Percentiles rank a stretch among this genome's conserved stretches.
Evolutionary conservation across 2,888 invertebrate genomes (phyloP).

Genomic region (Hemaris fuciformis): DNA sequence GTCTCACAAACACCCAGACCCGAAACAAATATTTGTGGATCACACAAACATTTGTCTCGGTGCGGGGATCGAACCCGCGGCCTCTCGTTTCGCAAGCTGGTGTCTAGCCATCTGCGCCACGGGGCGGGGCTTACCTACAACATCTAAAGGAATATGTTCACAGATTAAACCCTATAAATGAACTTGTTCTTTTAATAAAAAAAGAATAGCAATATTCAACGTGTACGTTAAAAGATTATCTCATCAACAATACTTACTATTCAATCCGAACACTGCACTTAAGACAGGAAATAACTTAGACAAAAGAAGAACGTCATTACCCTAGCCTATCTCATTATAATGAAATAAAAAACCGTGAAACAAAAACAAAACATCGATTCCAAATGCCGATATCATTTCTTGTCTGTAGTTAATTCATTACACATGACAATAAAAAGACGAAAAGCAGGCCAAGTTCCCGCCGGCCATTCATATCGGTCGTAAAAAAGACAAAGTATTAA

Average conservation of each 20-base stretch:
- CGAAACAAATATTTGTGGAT: too few species aligned
- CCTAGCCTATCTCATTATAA: conserved; percentile 5
- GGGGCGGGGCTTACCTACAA: too few species aligned
- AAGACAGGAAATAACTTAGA: background rate
- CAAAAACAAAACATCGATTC: conserved; percentile 38
- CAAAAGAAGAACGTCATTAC: background rate
- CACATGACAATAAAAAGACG: conserved; percentile 59
- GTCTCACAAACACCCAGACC: too few species aligned
- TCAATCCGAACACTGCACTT: background rate
- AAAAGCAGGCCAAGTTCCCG: conserved; percentile 41
- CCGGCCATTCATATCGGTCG: conserved; percentile 44
- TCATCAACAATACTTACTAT: background rate
- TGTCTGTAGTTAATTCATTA: conserved; percentile 61
- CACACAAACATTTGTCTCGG: too few species aligned
- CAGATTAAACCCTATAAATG: too few species aligned
- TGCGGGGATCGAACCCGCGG: too few species aligned
- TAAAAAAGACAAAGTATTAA: conserved; percentile 25
- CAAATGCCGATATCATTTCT: conserved; percentile 52
- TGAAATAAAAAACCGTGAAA: conserved; percentile 10
- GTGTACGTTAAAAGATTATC: too few species aligned
- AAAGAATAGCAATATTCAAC: too few species aligned
- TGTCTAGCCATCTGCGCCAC: too few species aligned
- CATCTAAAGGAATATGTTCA: too few species aligned
- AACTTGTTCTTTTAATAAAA: too few species aligned
- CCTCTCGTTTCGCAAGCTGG: too few species aligned